Conservation (phyloP, 2,888 invertebrate genomes). For the Argyresthia albistria region DNA sequence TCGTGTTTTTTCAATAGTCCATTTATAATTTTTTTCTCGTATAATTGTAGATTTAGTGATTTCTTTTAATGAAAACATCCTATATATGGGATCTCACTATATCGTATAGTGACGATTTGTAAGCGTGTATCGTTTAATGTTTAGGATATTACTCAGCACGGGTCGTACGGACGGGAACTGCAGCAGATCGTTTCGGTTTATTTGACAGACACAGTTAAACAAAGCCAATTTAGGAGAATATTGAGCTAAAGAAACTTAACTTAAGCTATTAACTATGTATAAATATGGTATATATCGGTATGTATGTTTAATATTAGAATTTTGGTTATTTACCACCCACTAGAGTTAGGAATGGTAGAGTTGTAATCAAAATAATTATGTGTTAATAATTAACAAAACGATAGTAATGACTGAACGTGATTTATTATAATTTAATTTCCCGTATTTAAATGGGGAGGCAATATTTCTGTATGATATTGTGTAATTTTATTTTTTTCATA, state of each 20-base stretch:
- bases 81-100: conserved; percentile 29
- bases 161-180: neutral
- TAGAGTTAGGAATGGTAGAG: conserved; percentile 69
- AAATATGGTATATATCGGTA: conserved; percentile 70
- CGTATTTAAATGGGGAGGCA: conserved; percentile 49
- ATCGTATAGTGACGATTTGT: conserved; percentile 17
- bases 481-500: conserved; percentile 68
- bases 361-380: conserved; percentile 66
- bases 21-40: conserved; percentile 14
- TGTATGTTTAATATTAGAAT: conserved; percentile 72
- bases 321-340: conserved; percentile 71
- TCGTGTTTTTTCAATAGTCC: conserved; percentile 23
- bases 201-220: conserved; percentile 65
- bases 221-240: conserved; percentile 64
- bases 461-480: conserved; percentile 60
- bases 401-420: conserved; percentile 67
- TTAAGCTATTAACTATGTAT: conserved; percentile 71
- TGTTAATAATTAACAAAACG: conserved; percentile 66
- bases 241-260: conserved; percentile 68
- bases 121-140: conserved; percentile 3
- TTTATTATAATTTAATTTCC: conserved; percentile 60
- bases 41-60: conserved; percentile 29
- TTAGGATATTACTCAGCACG: conserved; percentile 1
- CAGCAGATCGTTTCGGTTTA: conserved; percentile 24
- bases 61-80: conserved; percentile 52